Evolutionary conservation across 2,113 vertebrate genomes (phyloP).

Genomic region (Scopus umbretta): DNA sequence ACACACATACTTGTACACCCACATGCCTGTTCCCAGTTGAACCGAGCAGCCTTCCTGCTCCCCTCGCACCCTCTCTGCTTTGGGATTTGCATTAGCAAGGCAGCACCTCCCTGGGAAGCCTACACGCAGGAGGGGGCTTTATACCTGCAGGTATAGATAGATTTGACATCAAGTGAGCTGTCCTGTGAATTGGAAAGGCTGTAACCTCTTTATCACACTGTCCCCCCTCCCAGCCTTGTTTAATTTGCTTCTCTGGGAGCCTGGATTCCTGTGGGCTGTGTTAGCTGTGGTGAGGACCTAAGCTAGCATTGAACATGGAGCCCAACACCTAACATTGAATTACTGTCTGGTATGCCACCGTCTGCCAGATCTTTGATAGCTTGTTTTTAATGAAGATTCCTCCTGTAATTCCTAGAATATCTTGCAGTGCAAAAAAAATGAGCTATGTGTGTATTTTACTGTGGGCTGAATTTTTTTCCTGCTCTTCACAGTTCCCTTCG

Average conservation of each 20-base stretch:
- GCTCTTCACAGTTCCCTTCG: slow-evolving; percentile 47
- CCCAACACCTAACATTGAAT: not conserved
- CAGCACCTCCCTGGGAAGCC: not conserved
- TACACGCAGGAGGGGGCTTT: accelerated
- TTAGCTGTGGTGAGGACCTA: not conserved
- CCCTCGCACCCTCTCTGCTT: accelerated
- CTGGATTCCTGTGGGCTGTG: not conserved
- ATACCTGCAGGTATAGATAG: not conserved
- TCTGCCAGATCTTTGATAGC: slow-evolving; percentile 44
- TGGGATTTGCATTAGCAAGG: not conserved
- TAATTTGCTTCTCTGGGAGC: not conserved
- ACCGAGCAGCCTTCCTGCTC: not conserved
- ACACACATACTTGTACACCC: not conserved
- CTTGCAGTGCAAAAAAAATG: slow-evolving; percentile 18
- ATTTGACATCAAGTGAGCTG: not conserved
- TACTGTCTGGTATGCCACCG: slow-evolving; percentile 19
- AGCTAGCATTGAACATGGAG: accelerated
- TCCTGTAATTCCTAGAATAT: slow-evolving; percentile 62
- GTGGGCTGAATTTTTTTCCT: slow-evolving; percentile 56
- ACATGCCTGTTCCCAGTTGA: not conserved
- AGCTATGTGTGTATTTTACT: slow-evolving; percentile 54
- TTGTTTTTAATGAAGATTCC: slow-evolving; percentile 64
- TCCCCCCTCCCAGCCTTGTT: not conserved
- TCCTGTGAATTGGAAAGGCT: not conserved
- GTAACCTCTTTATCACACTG: not conserved